Evolutionary conservation across 2,113 vertebrate genomes (phyloP).

Genomic region (Propithecus coquereli): DNA sequence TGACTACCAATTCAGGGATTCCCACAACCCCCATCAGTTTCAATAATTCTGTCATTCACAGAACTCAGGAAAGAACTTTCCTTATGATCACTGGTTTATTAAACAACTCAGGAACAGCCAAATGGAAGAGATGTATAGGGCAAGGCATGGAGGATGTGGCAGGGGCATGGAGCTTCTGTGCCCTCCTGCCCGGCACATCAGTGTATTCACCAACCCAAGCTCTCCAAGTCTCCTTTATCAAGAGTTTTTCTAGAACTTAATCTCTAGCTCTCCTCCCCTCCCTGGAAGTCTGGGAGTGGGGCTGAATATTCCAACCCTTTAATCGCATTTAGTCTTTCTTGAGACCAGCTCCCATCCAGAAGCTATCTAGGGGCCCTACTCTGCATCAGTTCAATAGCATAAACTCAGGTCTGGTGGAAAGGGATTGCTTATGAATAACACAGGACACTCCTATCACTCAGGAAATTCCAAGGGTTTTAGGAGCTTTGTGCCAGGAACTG

Average conservation of each 20-base stretch:
- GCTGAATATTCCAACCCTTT: not conserved
- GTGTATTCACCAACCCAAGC: not conserved
- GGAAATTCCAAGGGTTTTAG: constrained; percentile 39
- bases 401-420: not conserved
- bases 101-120: not conserved
- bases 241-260: constrained; percentile 12
- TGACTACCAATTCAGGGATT: constrained; percentile 5
- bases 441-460: not conserved
- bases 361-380: not conserved
- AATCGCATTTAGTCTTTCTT: constrained; percentile 15
- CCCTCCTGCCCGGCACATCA: not conserved
- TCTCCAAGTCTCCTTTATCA: not conserved
- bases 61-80: not conserved
- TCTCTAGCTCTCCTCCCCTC: not conserved
- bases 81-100: not conserved
- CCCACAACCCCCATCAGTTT: not conserved
- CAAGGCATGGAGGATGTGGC: not conserved
- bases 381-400: not conserved
- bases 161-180: not conserved
- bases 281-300: not conserved
- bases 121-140: not conserved
- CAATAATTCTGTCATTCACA: not conserved
- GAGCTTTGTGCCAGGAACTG: not conserved
- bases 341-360: not conserved
- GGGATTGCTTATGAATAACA: constrained; percentile 17